These are phyloP conservation scores for Pinna nobilis DNA, from an alignment of 1,140 invertebrate species.

Conservation along the genomic window DNA sequence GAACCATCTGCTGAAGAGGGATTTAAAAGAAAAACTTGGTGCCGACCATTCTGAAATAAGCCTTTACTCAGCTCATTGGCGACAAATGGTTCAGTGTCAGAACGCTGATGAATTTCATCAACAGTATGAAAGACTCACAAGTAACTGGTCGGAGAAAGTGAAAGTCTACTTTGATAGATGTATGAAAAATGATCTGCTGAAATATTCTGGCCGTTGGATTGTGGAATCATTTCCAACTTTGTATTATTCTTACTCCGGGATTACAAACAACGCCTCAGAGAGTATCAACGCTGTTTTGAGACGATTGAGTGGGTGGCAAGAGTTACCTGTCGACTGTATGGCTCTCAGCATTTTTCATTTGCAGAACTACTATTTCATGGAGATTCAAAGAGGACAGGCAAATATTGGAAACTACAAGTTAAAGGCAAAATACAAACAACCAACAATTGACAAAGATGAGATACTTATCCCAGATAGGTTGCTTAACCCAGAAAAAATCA, in stretches of 20 bases:
- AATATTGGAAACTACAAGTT: constrained; percentile 12
- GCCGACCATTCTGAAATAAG: neutral
- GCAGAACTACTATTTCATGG: constrained; percentile 12
- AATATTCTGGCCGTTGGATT: constrained; percentile 15
- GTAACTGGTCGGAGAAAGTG: neutral
- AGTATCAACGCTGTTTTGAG: constrained; percentile 21
- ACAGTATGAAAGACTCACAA: neutral
- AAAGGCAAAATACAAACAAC: neutral
- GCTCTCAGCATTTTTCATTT: constrained; percentile 10
- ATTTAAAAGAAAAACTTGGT: constrained; percentile 10
- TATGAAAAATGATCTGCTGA: constrained; percentile 9
- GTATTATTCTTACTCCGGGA: constrained; percentile 28
- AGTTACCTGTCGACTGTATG: constrained; percentile 15
- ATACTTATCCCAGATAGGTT: neutral
- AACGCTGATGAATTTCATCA: neutral
- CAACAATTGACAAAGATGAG: constrained; percentile 19
- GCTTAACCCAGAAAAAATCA: constrained; percentile 11
- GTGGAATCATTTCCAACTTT: constrained; percentile 18
- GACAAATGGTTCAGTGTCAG: neutral
- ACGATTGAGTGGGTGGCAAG: neutral
- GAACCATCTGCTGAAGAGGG: constrained; percentile 26
- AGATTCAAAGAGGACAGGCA: constrained; percentile 1
- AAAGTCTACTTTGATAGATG: constrained; percentile 8
- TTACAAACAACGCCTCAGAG: constrained; percentile 29
- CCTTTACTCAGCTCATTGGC: neutral